Evolutionary conservation across 2,113 vertebrate species (phyloP).

Genomic region (Heterotilapia buettikoferi): DNA sequence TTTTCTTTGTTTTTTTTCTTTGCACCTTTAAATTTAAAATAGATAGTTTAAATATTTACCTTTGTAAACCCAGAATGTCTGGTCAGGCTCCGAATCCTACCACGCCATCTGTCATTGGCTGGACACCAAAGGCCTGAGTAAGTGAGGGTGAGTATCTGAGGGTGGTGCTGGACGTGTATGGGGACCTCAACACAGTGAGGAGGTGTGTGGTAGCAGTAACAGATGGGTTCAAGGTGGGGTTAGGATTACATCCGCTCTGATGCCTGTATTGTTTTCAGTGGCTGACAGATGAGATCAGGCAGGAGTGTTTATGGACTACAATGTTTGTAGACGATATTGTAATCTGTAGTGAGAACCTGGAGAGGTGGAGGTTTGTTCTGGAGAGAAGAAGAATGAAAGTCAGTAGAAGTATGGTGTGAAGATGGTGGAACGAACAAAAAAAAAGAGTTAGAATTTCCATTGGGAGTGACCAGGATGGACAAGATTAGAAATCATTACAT

Average conservation of each 20-base stretch:
- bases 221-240: not conserved
- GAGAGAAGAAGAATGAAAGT: not conserved
- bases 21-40: not conserved
- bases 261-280: rapidly evolving
- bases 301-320: not conserved
- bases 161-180: rapidly evolving
- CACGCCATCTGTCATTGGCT: constrained; percentile 47
- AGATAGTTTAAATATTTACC: not conserved
- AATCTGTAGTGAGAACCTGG: not conserved
- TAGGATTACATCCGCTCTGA: not conserved
- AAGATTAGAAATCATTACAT: rapidly evolving
- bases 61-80: not conserved
- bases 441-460: not conserved
- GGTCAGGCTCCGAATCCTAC: constrained; percentile 21
- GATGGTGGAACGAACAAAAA: not conserved
- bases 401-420: not conserved
- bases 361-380: not conserved
- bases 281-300: not conserved
- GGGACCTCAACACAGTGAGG: not conserved
- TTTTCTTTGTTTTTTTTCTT: not conserved
- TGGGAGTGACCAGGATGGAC: not conserved
- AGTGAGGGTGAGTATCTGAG: not conserved
- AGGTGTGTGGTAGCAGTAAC: not conserved
- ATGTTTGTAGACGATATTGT: not conserved
- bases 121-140: not conserved